Evolutionary conservation across 2,113 vertebrate species (phyloP).

Genomic region (Gymnogyps californianus): DNA sequence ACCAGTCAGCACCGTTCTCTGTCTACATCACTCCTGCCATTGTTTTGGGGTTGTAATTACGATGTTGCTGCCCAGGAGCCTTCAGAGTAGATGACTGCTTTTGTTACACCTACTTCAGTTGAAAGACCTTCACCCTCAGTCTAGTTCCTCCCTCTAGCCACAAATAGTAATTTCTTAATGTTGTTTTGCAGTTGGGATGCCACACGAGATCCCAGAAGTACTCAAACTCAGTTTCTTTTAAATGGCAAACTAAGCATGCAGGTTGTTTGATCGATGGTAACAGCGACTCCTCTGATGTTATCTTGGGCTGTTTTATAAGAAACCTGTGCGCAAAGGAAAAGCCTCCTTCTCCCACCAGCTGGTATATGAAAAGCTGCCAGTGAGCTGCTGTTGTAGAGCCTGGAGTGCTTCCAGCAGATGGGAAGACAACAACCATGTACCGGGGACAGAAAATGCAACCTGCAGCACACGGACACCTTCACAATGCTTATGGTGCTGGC

Average conservation of each 20-base stretch:
- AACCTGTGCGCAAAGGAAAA: background rate
- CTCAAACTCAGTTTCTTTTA: background rate
- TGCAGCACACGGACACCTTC: background rate
- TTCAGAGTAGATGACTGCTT: background rate
- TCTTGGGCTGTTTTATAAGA: background rate
- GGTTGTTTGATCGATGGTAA: background rate
- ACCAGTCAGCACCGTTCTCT: fast-evolving
- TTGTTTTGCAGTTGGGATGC: background rate
- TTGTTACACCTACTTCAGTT: background rate
- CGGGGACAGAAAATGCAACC: background rate
- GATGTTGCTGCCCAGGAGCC: background rate
- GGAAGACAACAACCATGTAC: fast-evolving
- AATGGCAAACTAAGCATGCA: background rate
- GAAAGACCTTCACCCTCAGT: background rate
- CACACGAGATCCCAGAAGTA: background rate
- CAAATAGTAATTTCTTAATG: background rate
- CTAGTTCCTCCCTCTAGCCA: background rate
- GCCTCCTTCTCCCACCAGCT: background rate
- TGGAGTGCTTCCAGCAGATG: background rate
- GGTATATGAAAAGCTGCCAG: background rate
- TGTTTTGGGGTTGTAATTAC: background rate
- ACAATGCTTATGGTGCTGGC: background rate
- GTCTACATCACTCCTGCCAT: background rate
- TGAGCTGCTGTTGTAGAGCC: background rate
- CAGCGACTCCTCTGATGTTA: background rate